phyloP scores from a whole-genome alignment of 2,113 vertebrate genomes.

The Rutilus rutilus region DNA sequence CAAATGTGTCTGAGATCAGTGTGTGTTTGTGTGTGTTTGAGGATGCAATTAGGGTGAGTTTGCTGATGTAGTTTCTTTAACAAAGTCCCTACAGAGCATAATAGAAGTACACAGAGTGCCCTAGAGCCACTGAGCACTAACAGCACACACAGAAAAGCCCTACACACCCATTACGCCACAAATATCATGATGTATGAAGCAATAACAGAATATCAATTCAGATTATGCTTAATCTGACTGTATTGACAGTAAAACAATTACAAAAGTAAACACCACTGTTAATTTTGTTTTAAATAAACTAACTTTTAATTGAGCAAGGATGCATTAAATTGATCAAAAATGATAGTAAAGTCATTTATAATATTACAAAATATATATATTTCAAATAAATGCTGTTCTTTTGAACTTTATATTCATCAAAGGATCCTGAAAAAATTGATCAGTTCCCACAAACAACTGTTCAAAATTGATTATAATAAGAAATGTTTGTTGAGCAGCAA shows the following conservation, averaged over 20 bases:
- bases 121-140: not conserved
- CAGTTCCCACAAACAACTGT: no score
- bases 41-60: conserved; percentile 39
- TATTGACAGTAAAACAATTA: no score
- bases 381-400: no score
- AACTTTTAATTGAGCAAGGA: not conserved
- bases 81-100: conserved; percentile 55
- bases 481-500: no score
- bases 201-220: not conserved
- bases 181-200: not conserved
- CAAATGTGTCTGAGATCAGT: not conserved
- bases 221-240: no score
- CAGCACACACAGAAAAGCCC: conserved; percentile 9
- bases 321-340: not conserved
- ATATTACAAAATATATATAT: no score
- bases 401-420: no score
- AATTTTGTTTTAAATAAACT: no score
- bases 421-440: no score
- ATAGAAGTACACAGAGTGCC: conserved; percentile 4
- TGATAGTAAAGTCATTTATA: no score
- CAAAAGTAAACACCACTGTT: no score
- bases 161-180: not conserved
- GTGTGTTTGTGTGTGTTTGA: conserved; percentile 6
- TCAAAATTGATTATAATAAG: no score
- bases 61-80: conserved; percentile 52